Evolutionary conservation across 2,113 vertebrate genomes (phyloP), one percentile per base, ranked within the genome.

Genomic region (Thalassoma bifasciatum): DNA sequence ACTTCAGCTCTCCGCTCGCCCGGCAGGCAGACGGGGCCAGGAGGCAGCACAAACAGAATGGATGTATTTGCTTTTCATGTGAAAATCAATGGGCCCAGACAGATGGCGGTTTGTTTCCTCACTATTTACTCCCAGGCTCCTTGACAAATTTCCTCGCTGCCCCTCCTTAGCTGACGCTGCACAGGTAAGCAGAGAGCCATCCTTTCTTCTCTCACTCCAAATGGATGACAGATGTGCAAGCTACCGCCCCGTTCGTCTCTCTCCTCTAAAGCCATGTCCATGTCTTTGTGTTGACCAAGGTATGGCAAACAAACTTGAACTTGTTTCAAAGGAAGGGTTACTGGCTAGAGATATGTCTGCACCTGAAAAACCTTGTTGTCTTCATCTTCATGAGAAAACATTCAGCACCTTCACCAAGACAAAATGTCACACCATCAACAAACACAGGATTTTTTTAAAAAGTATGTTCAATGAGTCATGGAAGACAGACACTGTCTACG

Each of bases 61-160:
- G 82, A 89, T 63, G 81, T 90, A 88, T 93, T 92, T 93, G 90
- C 86, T 90, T 92, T 92, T 90, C 80, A 81, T 89, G 85, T 81
- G 84, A 88, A 92, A 92, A 92, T 91, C 92, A 91, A 92, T 93
- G 87, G 81, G 65, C 59, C 68, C 77, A 80, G 89, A 88, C 90
- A 91, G 91, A 91, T 90, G 91, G 88, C 66, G 68, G 80, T 89
- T 91, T 91, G 88, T 92, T 89, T 88, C 83, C 81, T 89, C 79
- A 76, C 83, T 87, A 82, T 92, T 93, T 90, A 92, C 89, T 83
- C 73, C 66, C 21, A 13, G 69, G 70, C 82, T 85, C 68, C 77
- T 75, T 89, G 86, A 91, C 85, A 85, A 91, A 92, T 89, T 86
- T 89, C 85, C 87, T 66, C n/a, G 38, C 53, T 57, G 51, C 72